Conservation (phyloP, 2,797 vertebrate genomes). For the Triplophysa yarkandensis region DNA sequence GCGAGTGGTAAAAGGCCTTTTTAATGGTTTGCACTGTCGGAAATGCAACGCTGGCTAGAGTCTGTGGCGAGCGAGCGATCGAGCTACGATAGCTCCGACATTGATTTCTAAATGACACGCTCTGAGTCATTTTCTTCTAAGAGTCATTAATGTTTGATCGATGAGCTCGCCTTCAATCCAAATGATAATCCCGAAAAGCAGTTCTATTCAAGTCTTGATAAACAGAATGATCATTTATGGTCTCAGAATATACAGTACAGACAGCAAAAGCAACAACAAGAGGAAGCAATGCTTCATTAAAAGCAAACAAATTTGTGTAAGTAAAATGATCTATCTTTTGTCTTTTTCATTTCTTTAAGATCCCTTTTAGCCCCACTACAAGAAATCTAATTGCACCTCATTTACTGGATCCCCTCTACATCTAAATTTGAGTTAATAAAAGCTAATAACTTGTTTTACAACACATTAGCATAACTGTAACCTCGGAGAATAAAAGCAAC, state of each 20-base stretch:
- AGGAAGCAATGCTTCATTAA: background rate
- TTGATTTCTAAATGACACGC: slow-evolving; percentile 61
- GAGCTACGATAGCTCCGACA: slow-evolving; percentile 49
- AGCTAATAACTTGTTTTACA: slow-evolving; percentile 31
- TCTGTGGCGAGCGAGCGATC: slow-evolving; percentile 44
- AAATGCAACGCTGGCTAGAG: slow-evolving; percentile 59
- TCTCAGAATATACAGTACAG: slow-evolving; percentile 18
- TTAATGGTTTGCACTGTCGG: slow-evolving; percentile 57
- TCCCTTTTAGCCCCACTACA: slow-evolving; percentile 1
- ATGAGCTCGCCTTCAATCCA: slow-evolving; percentile 51
- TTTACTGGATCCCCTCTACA: background rate
- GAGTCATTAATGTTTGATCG: slow-evolving; percentile 66
- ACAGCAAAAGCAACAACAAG: background rate
- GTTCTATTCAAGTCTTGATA: slow-evolving; percentile 16
- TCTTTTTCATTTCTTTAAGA: slow-evolving; percentile 16
- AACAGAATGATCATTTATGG: slow-evolving; percentile 15
- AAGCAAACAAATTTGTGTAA: slow-evolving; percentile 17
- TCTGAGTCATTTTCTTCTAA: slow-evolving; percentile 60
- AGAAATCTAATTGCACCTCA: slow-evolving; percentile 4
- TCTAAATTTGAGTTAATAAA: slow-evolving; percentile 30
- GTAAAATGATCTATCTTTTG: slow-evolving; percentile 23
- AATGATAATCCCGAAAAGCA: slow-evolving; percentile 49
- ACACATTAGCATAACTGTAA: slow-evolving; percentile 25
- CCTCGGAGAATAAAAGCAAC: slow-evolving; percentile 16
- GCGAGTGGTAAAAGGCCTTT: slow-evolving; percentile 49